Percentiles rank a stretch among this genome's conserved stretches.
Evolutionary conservation across 2,888 invertebrate species (phyloP).

Genomic region (Yponomeuta cagnagella): DNA sequence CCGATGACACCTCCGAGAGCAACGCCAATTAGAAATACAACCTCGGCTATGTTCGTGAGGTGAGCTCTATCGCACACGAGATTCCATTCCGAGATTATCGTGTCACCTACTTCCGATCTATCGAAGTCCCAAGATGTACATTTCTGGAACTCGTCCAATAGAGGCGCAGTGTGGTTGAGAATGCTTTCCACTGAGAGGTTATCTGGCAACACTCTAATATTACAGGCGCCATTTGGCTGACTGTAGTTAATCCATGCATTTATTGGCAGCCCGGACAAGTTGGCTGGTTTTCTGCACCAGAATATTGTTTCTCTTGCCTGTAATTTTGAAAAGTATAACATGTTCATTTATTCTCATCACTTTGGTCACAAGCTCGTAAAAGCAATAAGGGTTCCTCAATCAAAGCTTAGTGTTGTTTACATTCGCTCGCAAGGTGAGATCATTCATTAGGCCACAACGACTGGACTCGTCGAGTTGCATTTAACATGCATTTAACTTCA

Average conservation of each 20-base stretch:
- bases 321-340: slow-evolving; percentile 26
- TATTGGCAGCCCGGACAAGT: slow-evolving; percentile 69
- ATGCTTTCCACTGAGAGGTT: slow-evolving; percentile 53
- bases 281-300: slow-evolving; percentile 81
- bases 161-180: slow-evolving; percentile 52
- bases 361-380: neutral
- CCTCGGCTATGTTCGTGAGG: slow-evolving; percentile 83
- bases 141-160: slow-evolving; percentile 53
- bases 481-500: slow-evolving; percentile 3
- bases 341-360: neutral
- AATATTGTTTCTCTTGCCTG: slow-evolving; percentile 79
- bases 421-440: neutral
- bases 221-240: slow-evolving; percentile 77
- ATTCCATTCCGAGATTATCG: slow-evolving; percentile 85
- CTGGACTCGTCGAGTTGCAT: neutral
- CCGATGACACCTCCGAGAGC: slow-evolving; percentile 87
- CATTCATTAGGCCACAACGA: neutral
- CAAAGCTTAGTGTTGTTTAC: neutral
- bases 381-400: neutral
- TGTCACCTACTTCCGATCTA: slow-evolving; percentile 73
- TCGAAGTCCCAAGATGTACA: slow-evolving; percentile 80
- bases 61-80: slow-evolving; percentile 83
- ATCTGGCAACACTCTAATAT: slow-evolving; percentile 60
- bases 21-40: slow-evolving; percentile 85
- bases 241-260: slow-evolving; percentile 81